A percentile compares a stretch with the other conserved stretches of the same genome.
Conservation (phyloP, 2,888 invertebrate genomes). For the Mesorhabditis spiculigera region DNA sequence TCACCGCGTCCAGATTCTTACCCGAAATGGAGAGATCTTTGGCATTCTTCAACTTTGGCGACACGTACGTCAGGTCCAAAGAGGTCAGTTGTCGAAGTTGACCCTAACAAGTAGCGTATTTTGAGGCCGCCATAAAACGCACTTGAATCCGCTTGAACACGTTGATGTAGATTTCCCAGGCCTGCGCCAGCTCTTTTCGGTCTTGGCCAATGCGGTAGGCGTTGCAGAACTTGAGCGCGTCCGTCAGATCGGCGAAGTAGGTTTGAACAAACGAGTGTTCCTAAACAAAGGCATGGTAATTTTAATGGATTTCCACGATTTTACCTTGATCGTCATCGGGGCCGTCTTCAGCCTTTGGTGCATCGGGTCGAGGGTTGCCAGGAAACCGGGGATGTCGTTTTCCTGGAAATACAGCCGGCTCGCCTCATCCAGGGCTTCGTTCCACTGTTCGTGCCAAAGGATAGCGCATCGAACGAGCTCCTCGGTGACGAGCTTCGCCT, state of each 20-base stretch:
- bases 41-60: conserved; percentile 69
- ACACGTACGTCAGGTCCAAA: conserved; percentile 78
- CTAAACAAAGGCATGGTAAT: conserved; percentile 5
- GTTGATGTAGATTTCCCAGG: conserved; percentile 81
- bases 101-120: conserved; percentile 60
- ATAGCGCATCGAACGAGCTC: conserved; percentile 86
- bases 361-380: conserved; percentile 86
- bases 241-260: conserved; percentile 86
- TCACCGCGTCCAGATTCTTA: too few relatives aligned
- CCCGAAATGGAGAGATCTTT: conserved; percentile 8
- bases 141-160: conserved; percentile 88
- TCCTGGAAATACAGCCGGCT: conserved; percentile 83
- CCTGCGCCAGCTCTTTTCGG: conserved; percentile 81
- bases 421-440: conserved; percentile 76
- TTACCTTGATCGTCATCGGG: conserved; percentile 91
- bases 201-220: conserved; percentile 79
- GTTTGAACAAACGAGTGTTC: conserved; percentile 64
- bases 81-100: conserved; percentile 73
- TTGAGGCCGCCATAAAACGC: too few relatives aligned
- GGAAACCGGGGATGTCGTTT: conserved; percentile 91
- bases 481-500: conserved; percentile 73
- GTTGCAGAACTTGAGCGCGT: conserved; percentile 92
- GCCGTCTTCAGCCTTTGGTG: conserved; percentile 90
- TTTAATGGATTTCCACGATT: conserved; percentile 77
- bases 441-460: conserved; percentile 99